Base-by-base conservation (phyloP, 2,888 invertebrate species). In the Xestia ashworthii region DNA sequence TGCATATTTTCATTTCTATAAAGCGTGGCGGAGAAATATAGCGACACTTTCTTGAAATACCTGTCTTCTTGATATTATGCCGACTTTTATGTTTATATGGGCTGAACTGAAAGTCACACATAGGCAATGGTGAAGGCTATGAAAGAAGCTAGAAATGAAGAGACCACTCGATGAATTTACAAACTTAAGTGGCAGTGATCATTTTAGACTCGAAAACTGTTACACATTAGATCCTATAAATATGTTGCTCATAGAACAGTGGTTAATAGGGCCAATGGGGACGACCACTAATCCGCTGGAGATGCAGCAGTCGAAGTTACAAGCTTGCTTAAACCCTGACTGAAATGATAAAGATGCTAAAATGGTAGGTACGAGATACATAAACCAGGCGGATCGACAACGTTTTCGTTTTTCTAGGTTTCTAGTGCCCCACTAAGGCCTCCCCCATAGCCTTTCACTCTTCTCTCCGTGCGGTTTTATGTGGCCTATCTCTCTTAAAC, bases 1-100 rank as follows among this genome's bases (percentile, higher is more conserved):
- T 69, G 82, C 58, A 76, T 81, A 65, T 82, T 78, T 81, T 77
- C 60, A 78, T 72, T 78, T 81, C 16, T 68, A 25, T 76, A 38
- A 68, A 71, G 58, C 50, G 58, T 16, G 32, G n/a, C 50, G 38
- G 38, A 71, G 68, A 76, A 55, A 67, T 67, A 80, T 66, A 25
- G 74, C 48, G 55, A 71, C 70, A 58, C 32, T 62, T 62, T 46
- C 69, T 66, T 53, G 46, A 67, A 48, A 62, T 74, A 74, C 74
- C 41, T 46, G 53, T 22, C 12, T 16, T 67, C 53, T 44, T 60
- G 25, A 64, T 82, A 50, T 64, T 64, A 50, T 50, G 11, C 38
- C 12, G 16, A 25, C 12, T 50, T 60, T 48, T 76, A 65, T 53
- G 44, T 3, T 22, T 46, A 19, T 19, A 38, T 19, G 19, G 38